Evolutionary conservation across 2,113 vertebrate species (phyloP).

Genomic region (Myxocyprinus asiaticus): DNA sequence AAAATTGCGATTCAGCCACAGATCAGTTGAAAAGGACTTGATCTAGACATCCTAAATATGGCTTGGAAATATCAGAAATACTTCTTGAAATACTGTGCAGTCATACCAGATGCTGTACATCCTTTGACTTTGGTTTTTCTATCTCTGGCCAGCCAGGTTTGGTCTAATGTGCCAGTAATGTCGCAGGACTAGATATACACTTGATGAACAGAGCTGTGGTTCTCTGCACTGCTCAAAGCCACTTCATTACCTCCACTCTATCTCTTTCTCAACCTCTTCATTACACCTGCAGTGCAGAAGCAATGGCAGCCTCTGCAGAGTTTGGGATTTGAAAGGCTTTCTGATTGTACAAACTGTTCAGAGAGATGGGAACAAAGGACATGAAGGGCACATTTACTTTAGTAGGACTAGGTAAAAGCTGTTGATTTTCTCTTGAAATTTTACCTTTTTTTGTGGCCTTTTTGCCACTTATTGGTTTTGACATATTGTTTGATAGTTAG

Average conservation of each 20-base stretch:
- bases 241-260: slow-evolving; percentile 43
- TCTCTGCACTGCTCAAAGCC: slow-evolving; percentile 6
- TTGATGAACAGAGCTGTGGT: slow-evolving; percentile 54
- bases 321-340: slow-evolving; percentile 15
- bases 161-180: slow-evolving; percentile 69
- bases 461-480: too few relatives aligned
- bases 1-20: not conserved
- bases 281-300: slow-evolving; percentile 36
- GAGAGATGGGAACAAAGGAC: not conserved
- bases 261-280: slow-evolving; percentile 12
- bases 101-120: not conserved
- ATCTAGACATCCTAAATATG: slow-evolving; percentile 14
- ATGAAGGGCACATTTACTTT: not conserved
- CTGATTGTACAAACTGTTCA: not conserved
- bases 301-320: slow-evolving; percentile 38
- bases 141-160: slow-evolving; percentile 61
- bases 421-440: not conserved
- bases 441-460: not conserved
- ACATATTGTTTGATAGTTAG: too few relatives aligned
- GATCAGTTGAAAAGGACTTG: not conserved
- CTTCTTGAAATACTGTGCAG: not conserved
- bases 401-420: not conserved
- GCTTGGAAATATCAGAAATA: not conserved
- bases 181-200: slow-evolving; percentile 61
- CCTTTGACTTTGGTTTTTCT: not conserved